Evolutionary conservation across 2,888 invertebrate genomes (phyloP), one percentile per base, ranked within the genome.

Genomic region (Dolichomitus sp.): DNA sequence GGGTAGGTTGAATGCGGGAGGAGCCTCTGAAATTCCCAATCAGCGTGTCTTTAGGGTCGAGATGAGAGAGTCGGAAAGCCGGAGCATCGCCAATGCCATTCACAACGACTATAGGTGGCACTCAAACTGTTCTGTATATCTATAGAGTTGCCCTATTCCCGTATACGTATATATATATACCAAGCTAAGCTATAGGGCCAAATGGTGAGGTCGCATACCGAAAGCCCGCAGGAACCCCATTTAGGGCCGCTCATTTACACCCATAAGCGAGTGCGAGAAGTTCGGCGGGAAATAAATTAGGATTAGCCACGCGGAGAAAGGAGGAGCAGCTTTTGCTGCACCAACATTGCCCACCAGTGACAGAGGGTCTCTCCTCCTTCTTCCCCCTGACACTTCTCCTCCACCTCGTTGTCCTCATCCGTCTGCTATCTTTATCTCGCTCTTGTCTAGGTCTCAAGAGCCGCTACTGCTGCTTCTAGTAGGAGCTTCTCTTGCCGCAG

Each of bases 201-300:
- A 80, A 83, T 83, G 68, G 80, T 69, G 73, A 73, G 83, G 76
- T 83, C 80, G 83, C 80, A 80, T 83, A 77, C 83, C 83, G 57
- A 77, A 77, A 76, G 73, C 83, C 83, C 83, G 73, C 83, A 77
- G 83, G 76, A 83, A 80, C 73, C 83, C 83, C 80, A 83, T 83
- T 83, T 80, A 80, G 83, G 83, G 61, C 54, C 48, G 76, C 82
- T 82, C 84, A 84, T 84, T 79, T 81, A 81, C 84, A 81, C 81
- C 80, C 83, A 84, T 84, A 83, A 85, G 81, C 81, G 84, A 85
- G 75, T 69, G 63, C 54, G 70, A 83, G 70, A 75, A 85, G 83
- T 85, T 82, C 65, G 73, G 80, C 65, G 81, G 77, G 83, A 83
- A 80, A 83, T 83, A 83, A 83, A 83, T 83, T 80, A 83, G 83